These are phyloP conservation scores for Falcaria lacertinaria DNA, from an alignment of 2,888 invertebrate genomes.

Conservation along the genomic window DNA sequence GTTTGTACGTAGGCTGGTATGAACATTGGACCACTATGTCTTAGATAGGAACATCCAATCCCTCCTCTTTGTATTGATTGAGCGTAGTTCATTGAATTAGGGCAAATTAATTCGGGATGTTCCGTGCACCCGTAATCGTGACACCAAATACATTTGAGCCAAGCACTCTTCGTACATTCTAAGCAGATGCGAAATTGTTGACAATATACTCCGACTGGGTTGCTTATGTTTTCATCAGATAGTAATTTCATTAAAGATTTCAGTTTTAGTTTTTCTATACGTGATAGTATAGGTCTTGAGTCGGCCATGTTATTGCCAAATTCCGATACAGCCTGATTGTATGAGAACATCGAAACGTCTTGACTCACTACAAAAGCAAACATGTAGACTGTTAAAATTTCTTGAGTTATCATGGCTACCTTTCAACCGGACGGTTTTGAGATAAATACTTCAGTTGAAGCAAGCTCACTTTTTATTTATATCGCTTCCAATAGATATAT, in stretches of 20 bases:
- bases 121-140: conserved; percentile 41
- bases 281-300: neutral
- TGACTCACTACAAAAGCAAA: neutral
- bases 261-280: neutral
- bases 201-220: conserved; percentile 25
- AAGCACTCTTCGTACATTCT: conserved; percentile 31
- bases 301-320: neutral
- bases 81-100: conserved; percentile 10
- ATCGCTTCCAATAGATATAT: neutral
- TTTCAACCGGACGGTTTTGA: neutral
- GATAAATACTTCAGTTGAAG: neutral
- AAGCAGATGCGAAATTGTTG: conserved; percentile 27
- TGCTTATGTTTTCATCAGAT: neutral
- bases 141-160: conserved; percentile 41
- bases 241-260: neutral
- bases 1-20: conserved; percentile 25
- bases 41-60: conserved; percentile 30
- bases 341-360: neutral
- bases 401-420: neutral
- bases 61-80: conserved; percentile 5
- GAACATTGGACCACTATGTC: conserved; percentile 29
- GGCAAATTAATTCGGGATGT: conserved; percentile 24
- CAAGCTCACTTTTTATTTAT: neutral
- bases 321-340: neutral
- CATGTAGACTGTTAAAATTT: neutral